Evolutionary conservation across 2,797 vertebrate genomes (phyloP).

Genomic region (Amblyopsis hoosieri): DNA sequence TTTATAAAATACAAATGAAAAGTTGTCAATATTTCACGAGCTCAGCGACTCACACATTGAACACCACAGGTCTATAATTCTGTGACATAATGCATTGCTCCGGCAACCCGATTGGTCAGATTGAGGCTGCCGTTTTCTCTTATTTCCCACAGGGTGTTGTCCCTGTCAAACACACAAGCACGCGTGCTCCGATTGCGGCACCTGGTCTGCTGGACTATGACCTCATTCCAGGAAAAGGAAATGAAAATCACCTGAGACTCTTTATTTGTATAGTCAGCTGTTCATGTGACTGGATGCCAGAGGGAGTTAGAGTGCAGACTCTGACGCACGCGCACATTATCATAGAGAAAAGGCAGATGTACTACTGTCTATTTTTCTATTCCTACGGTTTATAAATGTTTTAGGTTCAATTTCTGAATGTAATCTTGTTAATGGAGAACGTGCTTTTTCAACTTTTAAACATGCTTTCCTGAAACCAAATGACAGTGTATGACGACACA

Average conservation of each 20-base stretch:
- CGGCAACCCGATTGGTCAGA: slow-evolving; percentile 27
- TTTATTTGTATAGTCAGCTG: slow-evolving; percentile 77
- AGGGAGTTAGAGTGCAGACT: slow-evolving; percentile 36
- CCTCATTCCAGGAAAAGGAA: slow-evolving; percentile 76
- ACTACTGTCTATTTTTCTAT: too few species aligned
- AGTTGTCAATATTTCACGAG: too few species aligned
- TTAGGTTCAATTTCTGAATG: too few species aligned
- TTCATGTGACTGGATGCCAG: slow-evolving; percentile 53
- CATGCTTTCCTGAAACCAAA: neutral
- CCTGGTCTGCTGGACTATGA: slow-evolving; percentile 66
- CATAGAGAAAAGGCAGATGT: neutral
- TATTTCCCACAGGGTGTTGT: slow-evolving; percentile 48
- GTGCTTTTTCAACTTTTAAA: too few species aligned
- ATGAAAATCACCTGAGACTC: slow-evolving; percentile 64
- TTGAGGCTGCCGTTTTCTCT: slow-evolving; percentile 25
- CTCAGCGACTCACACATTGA: too few species aligned
- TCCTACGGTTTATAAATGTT: too few species aligned
- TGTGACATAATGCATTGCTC: slow-evolving; percentile 1
- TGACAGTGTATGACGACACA: slow-evolving; percentile 20
- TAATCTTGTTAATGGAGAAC: too few species aligned
- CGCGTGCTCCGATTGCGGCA: slow-evolving; percentile 24
- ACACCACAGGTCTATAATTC: neutral
- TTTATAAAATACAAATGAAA: too few species aligned
- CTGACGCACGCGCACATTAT: slow-evolving; percentile 25
- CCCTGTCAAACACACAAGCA: slow-evolving; percentile 27